These are phyloP conservation scores for Chaetogeoica ovagalla DNA, from an alignment of 2,888 invertebrate genomes.

Conservation along the genomic window DNA sequence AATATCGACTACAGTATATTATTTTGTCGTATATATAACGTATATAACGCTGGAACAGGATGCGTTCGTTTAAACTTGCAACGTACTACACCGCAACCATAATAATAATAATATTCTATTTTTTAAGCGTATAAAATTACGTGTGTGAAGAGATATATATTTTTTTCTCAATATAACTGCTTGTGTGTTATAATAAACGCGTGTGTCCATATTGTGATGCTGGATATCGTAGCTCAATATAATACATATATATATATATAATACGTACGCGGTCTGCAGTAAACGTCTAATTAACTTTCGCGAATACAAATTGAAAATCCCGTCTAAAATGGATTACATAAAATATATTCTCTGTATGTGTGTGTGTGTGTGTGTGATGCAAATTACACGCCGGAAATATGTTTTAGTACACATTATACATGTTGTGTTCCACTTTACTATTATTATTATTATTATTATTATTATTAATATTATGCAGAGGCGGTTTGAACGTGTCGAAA, in stretches of 20 bases:
- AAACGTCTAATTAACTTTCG: constrained; percentile 41
- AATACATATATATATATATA: too few species aligned
- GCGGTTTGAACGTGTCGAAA: too few species aligned
- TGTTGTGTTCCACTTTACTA: background rate
- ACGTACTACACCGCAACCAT: too few species aligned
- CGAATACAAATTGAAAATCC: constrained; percentile 34
- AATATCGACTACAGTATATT: too few species aligned
- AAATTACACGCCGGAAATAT: constrained; percentile 35
- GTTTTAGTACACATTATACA: constrained; percentile 1
- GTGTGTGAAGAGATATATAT: too few species aligned
- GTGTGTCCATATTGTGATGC: background rate
- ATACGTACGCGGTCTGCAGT: background rate
- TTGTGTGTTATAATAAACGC: background rate
- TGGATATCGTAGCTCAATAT: too few species aligned
- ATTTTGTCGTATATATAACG: too few species aligned
- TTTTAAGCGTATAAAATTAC: too few species aligned
- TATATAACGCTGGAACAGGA: too few species aligned
- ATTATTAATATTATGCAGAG: background rate
- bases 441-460: background rate
- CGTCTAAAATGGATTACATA: constrained; percentile 20
- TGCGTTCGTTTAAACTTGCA: too few species aligned
- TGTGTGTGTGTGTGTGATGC: background rate
- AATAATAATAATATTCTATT: too few species aligned
- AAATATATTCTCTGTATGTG: constrained; percentile 15
- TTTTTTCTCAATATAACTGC: too few species aligned